These are phyloP conservation scores for Phrynocephalus versicolor DNA, from an alignment of 2,113 vertebrate genomes.

Conservation along the genomic window DNA sequence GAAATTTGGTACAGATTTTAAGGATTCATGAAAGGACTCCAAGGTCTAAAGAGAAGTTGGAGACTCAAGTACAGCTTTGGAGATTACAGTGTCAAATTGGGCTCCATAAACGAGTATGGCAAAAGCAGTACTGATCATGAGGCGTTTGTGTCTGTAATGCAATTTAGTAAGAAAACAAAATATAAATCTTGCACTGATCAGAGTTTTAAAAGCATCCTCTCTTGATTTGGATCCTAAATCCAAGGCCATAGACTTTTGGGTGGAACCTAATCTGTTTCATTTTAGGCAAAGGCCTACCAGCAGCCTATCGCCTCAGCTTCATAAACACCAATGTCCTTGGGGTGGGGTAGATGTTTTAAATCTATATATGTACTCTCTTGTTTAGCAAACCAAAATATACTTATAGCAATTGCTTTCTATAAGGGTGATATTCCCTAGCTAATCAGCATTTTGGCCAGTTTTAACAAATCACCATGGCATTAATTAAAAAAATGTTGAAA, in stretches of 20 bases:
- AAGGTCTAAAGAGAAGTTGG: too few species aligned
- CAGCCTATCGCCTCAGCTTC: not conserved
- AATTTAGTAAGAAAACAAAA: not conserved
- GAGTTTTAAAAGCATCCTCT: not conserved
- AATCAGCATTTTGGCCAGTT: too few species aligned
- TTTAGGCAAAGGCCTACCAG: constrained; percentile 10
- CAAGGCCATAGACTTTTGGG: not conserved
- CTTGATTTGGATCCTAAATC: constrained; percentile 2
- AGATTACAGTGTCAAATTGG: not conserved
- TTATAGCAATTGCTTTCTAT: not conserved
- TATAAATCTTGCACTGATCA: not conserved
- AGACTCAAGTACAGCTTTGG: not conserved
- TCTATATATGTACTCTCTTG: not conserved
- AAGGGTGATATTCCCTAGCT: too few species aligned
- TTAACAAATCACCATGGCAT: too few species aligned
- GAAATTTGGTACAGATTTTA: not conserved
- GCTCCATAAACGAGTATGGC: not conserved
- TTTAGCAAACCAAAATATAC: not conserved
- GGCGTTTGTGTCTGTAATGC: not conserved
- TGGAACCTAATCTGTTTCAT: constrained; percentile 1
- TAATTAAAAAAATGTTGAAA: too few species aligned
- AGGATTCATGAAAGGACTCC: too few species aligned
- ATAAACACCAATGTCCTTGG: not conserved
- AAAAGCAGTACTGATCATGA: not conserved
- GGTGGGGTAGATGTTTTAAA: not conserved